These are phyloP conservation scores for Oxyruncus cristatus DNA, from an alignment of 2,113 vertebrate genomes.

Conservation along the genomic window DNA sequence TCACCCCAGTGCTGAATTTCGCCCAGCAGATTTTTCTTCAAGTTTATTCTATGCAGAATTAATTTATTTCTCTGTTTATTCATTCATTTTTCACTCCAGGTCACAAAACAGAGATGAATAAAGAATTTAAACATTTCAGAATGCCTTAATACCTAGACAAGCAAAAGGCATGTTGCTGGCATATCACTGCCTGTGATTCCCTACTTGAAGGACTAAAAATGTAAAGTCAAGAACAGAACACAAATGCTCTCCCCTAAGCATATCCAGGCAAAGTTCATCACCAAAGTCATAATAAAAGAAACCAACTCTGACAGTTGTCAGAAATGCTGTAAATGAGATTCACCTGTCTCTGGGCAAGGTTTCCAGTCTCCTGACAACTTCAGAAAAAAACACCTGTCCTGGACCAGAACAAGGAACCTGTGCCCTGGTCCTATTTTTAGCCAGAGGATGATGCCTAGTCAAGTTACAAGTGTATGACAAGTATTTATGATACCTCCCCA, in stretches of 20 bases:
- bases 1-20: not conserved
- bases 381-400: not conserved
- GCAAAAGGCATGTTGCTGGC: not conserved
- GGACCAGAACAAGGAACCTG: not conserved
- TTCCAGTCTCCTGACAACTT: not conserved
- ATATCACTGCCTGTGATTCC: not conserved
- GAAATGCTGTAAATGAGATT: not conserved
- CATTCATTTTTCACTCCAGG: not conserved
- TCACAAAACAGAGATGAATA: not conserved
- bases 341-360: not conserved
- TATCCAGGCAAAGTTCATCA: not conserved
- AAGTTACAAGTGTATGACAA: not conserved
- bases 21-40: not conserved
- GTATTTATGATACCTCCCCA: not conserved
- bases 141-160: not conserved
- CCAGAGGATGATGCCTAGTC: not conserved
- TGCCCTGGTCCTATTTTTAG: not conserved
- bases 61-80: not conserved
- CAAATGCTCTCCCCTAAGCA: not conserved
- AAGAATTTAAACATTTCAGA: not conserved
- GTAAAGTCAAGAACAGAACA: not conserved
- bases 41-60: not conserved
- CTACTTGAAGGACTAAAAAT: not conserved
- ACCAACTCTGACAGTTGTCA: not conserved
- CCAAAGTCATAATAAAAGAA: not conserved